Evolutionary conservation across 2,888 invertebrate species (phyloP).

Genomic region (Merodon equestris): DNA sequence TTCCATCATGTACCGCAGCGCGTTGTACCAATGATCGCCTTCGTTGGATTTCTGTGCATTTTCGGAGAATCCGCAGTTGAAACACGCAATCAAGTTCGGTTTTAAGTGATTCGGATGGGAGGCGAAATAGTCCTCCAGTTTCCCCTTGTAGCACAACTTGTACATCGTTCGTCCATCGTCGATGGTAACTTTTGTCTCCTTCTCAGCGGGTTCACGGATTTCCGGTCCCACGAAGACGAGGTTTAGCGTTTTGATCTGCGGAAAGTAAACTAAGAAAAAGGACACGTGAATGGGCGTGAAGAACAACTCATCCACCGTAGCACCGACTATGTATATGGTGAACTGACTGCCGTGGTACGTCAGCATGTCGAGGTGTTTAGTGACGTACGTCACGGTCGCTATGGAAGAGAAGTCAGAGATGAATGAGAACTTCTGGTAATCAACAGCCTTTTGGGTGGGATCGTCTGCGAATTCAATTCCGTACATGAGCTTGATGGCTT

Average conservation of each 20-base stretch:
- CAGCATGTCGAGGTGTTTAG: conserved; percentile 63
- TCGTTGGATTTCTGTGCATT: conserved; percentile 21
- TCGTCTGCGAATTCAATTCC: conserved; percentile 51
- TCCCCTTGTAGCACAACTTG: conserved; percentile 47
- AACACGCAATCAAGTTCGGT: conserved; percentile 72
- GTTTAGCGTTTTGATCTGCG: conserved; percentile 69
- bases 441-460: conserved; percentile 64
- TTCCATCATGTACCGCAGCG: conserved; percentile 70
- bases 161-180: conserved; percentile 54
- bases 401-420: conserved; percentile 74
- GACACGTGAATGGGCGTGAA: conserved; percentile 72
- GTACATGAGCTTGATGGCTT: conserved; percentile 68
- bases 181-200: conserved; percentile 3
- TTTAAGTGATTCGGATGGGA: conserved; percentile 36
- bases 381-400: conserved; percentile 71
- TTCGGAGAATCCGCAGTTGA: conserved; percentile 74
- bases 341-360: conserved; percentile 39
- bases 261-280: conserved; percentile 73
- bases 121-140: conserved; percentile 70
- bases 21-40: conserved; percentile 65
- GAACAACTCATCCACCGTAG: conserved; percentile 71
- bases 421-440: conserved; percentile 71
- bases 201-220: not conserved
- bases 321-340: conserved; percentile 72
- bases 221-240: conserved; percentile 73